A percentile compares a stretch with the other conserved stretches of the same genome.
Evolutionary conservation across 2,113 vertebrate genomes (phyloP).

Genomic region (Gila orcuttii): DNA sequence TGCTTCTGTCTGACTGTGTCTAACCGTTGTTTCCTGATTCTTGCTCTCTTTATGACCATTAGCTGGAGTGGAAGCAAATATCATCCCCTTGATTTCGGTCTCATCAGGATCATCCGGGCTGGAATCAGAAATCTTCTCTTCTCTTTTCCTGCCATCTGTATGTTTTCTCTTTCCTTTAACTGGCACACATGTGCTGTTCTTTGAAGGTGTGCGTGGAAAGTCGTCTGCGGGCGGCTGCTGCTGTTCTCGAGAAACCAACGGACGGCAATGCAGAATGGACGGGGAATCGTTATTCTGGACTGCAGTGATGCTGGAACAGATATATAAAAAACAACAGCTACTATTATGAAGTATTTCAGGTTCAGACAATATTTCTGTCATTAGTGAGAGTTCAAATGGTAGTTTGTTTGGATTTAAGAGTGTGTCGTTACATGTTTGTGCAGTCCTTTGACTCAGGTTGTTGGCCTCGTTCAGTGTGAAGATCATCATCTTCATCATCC

Average conservation of each 20-base stretch:
- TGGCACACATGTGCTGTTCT: neutral
- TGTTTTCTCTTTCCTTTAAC: constrained; percentile 26
- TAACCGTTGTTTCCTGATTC: neutral
- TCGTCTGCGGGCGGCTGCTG: neutral
- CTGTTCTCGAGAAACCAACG: neutral
- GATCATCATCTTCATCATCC: neutral
- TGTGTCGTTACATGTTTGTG: neutral
- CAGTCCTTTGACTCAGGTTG: neutral
- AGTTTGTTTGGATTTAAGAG: neutral
- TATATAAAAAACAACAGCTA: neutral
- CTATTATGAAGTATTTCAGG: neutral
- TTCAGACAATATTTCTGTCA: neutral
- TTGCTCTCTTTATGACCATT: neutral
- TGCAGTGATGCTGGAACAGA: neutral
- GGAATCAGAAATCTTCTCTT: neutral
- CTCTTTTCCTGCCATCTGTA: neutral
- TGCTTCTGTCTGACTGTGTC: neutral
- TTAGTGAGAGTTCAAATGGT: neutral
- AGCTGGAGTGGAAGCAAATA: constrained; percentile 5
- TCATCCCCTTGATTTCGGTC: neutral
- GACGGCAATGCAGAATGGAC: neutral
- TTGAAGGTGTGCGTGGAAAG: neutral
- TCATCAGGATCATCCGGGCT: constrained; percentile 16
- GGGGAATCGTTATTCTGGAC: neutral
- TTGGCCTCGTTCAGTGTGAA: neutral